These are phyloP conservation scores for Helicoverpa assulta DNA, from an alignment of 2,888 invertebrate species.

Conservation along the genomic window DNA sequence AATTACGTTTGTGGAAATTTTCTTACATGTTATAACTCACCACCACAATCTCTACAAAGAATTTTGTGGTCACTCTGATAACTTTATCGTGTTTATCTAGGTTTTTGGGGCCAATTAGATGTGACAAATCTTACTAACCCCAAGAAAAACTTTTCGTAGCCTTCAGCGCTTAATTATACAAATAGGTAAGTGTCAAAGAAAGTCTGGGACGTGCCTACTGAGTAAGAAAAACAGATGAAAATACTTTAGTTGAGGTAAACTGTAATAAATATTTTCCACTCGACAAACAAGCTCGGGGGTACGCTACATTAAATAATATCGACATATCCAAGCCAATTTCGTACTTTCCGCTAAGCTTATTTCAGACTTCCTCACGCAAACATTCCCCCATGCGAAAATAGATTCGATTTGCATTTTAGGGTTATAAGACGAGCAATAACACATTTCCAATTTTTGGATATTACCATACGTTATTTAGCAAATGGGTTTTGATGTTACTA, in stretches of 20 bases:
- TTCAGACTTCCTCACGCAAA: slow-evolving; percentile 83
- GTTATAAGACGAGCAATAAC: slow-evolving; percentile 78
- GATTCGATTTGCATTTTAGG: slow-evolving; percentile 85
- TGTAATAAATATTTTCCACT: slow-evolving; percentile 85
- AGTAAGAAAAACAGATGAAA: slow-evolving; percentile 68
- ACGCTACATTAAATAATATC: slow-evolving; percentile 87
- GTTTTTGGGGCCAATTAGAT: slow-evolving; percentile 11
- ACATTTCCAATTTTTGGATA: slow-evolving; percentile 66
- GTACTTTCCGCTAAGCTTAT: slow-evolving; percentile 85
- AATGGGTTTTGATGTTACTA: slow-evolving; percentile 44
- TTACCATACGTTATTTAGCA: slow-evolving; percentile 54
- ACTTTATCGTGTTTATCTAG: slow-evolving; percentile 1
- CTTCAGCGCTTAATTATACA: slow-evolving; percentile 23
- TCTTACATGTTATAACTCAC: slow-evolving; percentile 20
- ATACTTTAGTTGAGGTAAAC: slow-evolving; percentile 74
- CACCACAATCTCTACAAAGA: neutral
- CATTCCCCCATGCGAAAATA: slow-evolving; percentile 81
- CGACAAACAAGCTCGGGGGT: slow-evolving; percentile 82
- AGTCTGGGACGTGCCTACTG: slow-evolving; percentile 46
- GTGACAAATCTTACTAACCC: slow-evolving; percentile 3
- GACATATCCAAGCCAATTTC: slow-evolving; percentile 87
- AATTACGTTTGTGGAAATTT: slow-evolving; percentile 38
- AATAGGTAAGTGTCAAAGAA: slow-evolving; percentile 47
- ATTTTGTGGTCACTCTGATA: neutral
- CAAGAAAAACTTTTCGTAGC: slow-evolving; percentile 8